Evolutionary conservation across 2,888 invertebrate species (phyloP).

Genomic region (Drosophila neonasuta): DNA sequence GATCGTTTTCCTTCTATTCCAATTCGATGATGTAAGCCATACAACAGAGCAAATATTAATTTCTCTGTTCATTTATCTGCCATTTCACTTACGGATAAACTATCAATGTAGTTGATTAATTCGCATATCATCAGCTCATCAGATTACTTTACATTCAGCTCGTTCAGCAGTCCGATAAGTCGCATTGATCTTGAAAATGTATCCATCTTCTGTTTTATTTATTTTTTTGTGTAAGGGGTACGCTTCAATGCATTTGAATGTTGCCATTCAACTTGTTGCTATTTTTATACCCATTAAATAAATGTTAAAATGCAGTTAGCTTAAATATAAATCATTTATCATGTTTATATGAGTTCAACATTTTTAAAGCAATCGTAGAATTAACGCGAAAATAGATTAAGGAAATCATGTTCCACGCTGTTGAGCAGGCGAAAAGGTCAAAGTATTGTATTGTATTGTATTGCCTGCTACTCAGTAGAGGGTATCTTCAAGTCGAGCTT

Average conservation of each 20-base stretch:
- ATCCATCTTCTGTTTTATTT: conserved; percentile 47
- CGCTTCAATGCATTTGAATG: conserved; percentile 54
- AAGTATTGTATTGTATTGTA: too few relatives aligned
- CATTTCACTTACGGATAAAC: background rate
- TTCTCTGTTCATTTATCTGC: conserved; percentile 1
- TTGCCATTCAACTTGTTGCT: background rate
- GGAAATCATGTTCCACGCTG: conserved; percentile 14
- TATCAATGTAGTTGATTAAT: conserved; percentile 10
- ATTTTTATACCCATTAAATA: conserved; percentile 4
- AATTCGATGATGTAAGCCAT: conserved; percentile 15
- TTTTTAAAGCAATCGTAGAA: background rate
- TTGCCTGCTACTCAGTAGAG: background rate
- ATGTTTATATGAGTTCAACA: background rate
- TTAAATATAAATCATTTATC: background rate
- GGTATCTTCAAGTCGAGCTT: background rate
- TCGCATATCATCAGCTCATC: conserved; percentile 1
- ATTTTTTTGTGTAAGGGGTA: conserved; percentile 19
- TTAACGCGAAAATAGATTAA: background rate
- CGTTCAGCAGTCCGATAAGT: conserved; percentile 6
- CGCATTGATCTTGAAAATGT: conserved; percentile 62
- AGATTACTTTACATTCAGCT: conserved; percentile 9
- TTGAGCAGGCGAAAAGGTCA: background rate
- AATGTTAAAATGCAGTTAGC: background rate
- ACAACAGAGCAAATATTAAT: conserved; percentile 3
- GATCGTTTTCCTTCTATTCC: conserved; percentile 14